These are phyloP conservation scores for Anhinga rufa DNA, from an alignment of 2,113 vertebrate species.

Conservation along the genomic window DNA sequence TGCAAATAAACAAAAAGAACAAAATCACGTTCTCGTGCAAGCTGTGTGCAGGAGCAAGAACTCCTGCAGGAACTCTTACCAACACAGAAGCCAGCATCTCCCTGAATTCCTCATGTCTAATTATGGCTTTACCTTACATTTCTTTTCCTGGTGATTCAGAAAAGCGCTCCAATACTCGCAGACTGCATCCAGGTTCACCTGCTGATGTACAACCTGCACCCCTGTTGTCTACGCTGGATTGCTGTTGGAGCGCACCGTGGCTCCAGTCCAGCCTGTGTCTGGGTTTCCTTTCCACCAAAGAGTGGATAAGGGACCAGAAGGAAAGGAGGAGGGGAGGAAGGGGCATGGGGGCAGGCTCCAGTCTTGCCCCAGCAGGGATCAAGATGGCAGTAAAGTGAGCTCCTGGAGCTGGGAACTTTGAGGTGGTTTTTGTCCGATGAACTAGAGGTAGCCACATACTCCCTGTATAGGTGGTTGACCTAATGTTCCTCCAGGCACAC, in stretches of 20 bases:
- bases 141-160: neutral
- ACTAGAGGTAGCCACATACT: rapidly evolving
- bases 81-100: neutral
- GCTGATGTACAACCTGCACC: neutral
- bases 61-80: neutral
- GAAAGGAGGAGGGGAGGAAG: neutral
- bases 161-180: neutral
- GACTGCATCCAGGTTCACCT: neutral
- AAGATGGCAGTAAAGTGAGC: neutral
- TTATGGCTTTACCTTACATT: neutral
- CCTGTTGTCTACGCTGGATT: neutral
- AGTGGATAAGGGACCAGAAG: neutral
- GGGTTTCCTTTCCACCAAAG: neutral
- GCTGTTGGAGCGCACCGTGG: neutral
- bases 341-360: neutral
- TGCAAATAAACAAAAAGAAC: neutral
- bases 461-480: neutral
- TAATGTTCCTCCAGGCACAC: neutral
- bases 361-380: neutral
- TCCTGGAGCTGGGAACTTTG: neutral
- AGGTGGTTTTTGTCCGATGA: neutral
- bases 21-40: neutral
- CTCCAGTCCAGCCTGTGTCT: neutral
- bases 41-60: no score
- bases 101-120: neutral